Conservation (phyloP, 1,140 invertebrate species). For the Berghia stephanieae region DNA sequence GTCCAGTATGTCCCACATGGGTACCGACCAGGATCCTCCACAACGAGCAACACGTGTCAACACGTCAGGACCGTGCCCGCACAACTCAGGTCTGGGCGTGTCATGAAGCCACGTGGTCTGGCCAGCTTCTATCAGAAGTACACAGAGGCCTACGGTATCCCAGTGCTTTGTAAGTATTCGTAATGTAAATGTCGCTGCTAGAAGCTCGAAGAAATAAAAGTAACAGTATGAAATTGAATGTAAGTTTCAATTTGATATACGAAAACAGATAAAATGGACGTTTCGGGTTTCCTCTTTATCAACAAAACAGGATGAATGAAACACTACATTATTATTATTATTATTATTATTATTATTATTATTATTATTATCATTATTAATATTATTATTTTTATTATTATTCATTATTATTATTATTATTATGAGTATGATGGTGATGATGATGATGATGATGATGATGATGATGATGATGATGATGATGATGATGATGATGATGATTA, state of each 20-base stretch:
- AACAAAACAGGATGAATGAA: too few species aligned
- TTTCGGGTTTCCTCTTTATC: too few species aligned
- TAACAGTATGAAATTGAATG: too few species aligned
- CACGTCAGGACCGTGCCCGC: constrained; percentile 38
- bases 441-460: constrained; percentile 3
- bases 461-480: constrained; percentile 8
- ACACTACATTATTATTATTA: too few species aligned
- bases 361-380: too few species aligned
- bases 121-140: constrained; percentile 54
- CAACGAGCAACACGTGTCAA: constrained; percentile 38
- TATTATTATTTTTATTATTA: too few species aligned
- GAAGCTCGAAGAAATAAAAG: too few species aligned
- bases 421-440: neutral
- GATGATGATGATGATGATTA: constrained; percentile 7
- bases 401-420: too few species aligned
- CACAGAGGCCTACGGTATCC: constrained; percentile 59
- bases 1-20: too few species aligned
- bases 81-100: constrained; percentile 18
- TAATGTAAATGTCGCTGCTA: too few species aligned
- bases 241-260: too few species aligned
- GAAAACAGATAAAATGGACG: too few species aligned
- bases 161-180: constrained; percentile 47
- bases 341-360: neutral
- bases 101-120: constrained; percentile 44
- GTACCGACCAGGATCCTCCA: constrained; percentile 38